A percentile compares a stretch with the other conserved stretches of the same genome.
phyloP scores from a whole-genome alignment of 2,113 vertebrate genomes.

The Trichechus manatus region DNA sequence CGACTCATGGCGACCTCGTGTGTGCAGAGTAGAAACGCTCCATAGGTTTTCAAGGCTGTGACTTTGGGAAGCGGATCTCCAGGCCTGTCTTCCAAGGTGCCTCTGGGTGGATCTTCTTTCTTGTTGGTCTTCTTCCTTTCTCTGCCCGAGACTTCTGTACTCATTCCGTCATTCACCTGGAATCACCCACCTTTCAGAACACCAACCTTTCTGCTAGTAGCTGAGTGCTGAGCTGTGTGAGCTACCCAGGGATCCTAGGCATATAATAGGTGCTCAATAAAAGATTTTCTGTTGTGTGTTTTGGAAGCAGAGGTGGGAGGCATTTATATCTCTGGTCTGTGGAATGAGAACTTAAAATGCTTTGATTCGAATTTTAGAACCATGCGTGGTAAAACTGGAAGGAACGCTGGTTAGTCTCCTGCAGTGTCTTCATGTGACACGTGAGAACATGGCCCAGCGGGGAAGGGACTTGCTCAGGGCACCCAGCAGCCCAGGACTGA shows the following conservation, averaged over 20 bases:
- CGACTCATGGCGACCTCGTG: not conserved
- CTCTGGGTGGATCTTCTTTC: no score
- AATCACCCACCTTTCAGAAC: no score
- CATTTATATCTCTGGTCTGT: not conserved
- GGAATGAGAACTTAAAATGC: not conserved
- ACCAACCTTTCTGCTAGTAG: no score
- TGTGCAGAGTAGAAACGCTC: not conserved
- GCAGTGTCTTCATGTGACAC: rapidly evolving
- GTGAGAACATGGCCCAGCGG: rapidly evolving
- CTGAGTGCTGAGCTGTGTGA: no score
- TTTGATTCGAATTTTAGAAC: not conserved
- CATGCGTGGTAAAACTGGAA: rapidly evolving
- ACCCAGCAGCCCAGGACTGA: rapidly evolving
- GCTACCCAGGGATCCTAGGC: no score
- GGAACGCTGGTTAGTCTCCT: rapidly evolving
- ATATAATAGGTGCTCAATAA: not conserved
- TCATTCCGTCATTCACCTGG: no score
- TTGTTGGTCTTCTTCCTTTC: no score
- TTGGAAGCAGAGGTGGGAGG: not conserved
- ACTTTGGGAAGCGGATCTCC: no score
- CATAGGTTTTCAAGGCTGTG: no score
- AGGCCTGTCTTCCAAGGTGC: no score
- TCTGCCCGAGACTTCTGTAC: no score
- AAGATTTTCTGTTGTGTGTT: not conserved
- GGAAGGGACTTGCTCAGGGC: not conserved